A percentile compares a stretch with the other conserved stretches of the same genome.
phyloP scores from a whole-genome alignment of 2,113 vertebrate genomes.

The Anhinga anhinga region DNA sequence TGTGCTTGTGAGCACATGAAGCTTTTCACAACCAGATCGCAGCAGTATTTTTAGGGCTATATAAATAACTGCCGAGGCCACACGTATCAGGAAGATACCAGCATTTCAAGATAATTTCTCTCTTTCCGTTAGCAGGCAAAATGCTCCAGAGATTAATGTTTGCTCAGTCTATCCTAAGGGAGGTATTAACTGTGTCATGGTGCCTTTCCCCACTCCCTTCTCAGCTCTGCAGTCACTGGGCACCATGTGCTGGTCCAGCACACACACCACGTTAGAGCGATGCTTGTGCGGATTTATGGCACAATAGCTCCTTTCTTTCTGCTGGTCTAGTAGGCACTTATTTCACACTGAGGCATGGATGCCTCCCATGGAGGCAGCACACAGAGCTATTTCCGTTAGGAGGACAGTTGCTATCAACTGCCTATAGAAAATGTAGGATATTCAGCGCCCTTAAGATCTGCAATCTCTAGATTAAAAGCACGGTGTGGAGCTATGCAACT shows the following conservation, averaged over 20 bases:
- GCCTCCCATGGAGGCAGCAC: neutral
- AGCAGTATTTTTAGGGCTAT: neutral
- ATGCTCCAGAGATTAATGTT: neutral
- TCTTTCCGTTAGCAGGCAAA: neutral
- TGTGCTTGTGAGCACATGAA: neutral
- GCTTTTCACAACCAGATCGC: neutral
- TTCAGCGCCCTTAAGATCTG: neutral
- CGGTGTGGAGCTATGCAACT: neutral
- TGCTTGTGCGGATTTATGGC: neutral
- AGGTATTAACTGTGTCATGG: accelerated
- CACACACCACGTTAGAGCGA: neutral
- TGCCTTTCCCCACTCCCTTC: neutral
- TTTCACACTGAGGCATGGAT: neutral
- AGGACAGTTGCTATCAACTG: neutral
- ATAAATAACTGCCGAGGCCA: neutral
- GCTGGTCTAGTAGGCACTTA: neutral
- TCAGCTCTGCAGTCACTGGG: neutral
- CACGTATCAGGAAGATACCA: neutral
- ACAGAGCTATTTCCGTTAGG: neutral
- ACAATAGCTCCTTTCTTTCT: neutral
- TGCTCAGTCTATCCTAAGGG: neutral
- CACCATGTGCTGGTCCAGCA: neutral
- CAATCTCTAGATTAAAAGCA: neutral
- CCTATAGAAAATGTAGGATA: neutral
- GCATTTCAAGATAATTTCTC: neutral